Evolutionary conservation across 2,888 invertebrate genomes (phyloP), one percentile per base, ranked within the genome.

Genomic region (Liodrosophila aerea): DNA sequence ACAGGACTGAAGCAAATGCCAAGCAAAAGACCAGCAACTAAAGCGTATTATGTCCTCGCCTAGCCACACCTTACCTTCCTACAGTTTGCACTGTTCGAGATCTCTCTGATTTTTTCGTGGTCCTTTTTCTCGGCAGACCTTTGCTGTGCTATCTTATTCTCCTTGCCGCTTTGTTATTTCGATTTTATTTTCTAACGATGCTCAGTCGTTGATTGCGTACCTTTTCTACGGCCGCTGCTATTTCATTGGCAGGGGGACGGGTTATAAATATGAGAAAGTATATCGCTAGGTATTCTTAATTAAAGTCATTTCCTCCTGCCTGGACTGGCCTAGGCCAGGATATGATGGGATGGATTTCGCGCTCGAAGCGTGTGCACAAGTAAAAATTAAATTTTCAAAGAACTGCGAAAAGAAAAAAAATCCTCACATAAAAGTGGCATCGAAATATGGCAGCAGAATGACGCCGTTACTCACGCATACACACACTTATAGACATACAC

Each of bases 251-350:
- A 37, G 15, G 9, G 15, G 15, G 43, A 62, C 52, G 58, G 60
- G 74, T 45, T 74, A 73, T 80, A 85, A 85, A 85, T 82, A 82
- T 82, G 73, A 80, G 76, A 66, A 64, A 73, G 67, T 70, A 62
- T 76, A 80, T 82, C 83, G 59, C 70, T 66, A 80, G 83, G 76
- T 85, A 85, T 83, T 67, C 76, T 83, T 85, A 82, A 82, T 82
- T 85, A 82, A 82, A 83, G 83, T 68, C 64, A 80, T 83, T 85
- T 83, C 83, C 81, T 73, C 64, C 34, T 41, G 40, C 41, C 39
- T 34, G 9, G 36, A 12, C 40, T 34, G 64, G 13, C 11, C 13
- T 34, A 12, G 15, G 13, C 15, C 16, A 37, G 29, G 33, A 16
- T 57, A 30, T 46, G 36, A 37, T 36, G 39, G 49, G 34, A 59